These are phyloP conservation scores for Camponotus pennsylvanicus DNA, from an alignment of 1,140 invertebrate genomes.

Conservation along the genomic window DNA sequence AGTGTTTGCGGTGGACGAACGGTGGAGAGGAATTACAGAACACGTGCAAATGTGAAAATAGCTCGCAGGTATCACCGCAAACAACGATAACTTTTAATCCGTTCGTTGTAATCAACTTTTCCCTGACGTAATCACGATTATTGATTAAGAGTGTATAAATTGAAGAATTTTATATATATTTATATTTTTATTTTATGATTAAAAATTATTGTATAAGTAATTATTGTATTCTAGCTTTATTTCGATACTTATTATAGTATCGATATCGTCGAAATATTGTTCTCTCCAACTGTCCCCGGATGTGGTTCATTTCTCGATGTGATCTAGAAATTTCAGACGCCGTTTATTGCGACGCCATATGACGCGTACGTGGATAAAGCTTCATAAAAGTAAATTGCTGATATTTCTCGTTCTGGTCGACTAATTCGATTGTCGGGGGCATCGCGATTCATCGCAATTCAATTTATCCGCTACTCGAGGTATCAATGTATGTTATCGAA, in stretches of 20 bases:
- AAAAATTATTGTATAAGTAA: not conserved
- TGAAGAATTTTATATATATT: not conserved
- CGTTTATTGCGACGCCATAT: conserved; percentile 46
- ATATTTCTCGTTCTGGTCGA: conserved; percentile 43
- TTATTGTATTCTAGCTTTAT: not conserved
- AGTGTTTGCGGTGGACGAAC: not conserved
- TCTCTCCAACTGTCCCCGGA: not conserved
- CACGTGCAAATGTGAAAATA: conserved; percentile 5
- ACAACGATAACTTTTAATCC: not conserved
- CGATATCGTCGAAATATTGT: not conserved
- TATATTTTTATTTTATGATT: not conserved
- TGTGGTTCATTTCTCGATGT: not conserved
- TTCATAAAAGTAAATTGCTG: conserved; percentile 53
- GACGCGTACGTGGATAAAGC: conserved; percentile 16
- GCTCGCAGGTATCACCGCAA: not conserved
- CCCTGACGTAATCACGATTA: not conserved
- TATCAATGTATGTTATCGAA: conserved; percentile 41
- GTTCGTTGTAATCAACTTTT: conserved; percentile 10
- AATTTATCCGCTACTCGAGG: conserved; percentile 42
- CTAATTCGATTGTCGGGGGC: conserved; percentile 46
- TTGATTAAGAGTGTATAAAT: conserved; percentile 10
- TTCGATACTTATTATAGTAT: not conserved
- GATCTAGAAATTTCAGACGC: conserved; percentile 24
- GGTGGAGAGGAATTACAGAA: conserved; percentile 27
- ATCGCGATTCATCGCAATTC: conserved; percentile 25